Conservation (phyloP, 2,113 vertebrate species). For the Gobio gobio region DNA sequence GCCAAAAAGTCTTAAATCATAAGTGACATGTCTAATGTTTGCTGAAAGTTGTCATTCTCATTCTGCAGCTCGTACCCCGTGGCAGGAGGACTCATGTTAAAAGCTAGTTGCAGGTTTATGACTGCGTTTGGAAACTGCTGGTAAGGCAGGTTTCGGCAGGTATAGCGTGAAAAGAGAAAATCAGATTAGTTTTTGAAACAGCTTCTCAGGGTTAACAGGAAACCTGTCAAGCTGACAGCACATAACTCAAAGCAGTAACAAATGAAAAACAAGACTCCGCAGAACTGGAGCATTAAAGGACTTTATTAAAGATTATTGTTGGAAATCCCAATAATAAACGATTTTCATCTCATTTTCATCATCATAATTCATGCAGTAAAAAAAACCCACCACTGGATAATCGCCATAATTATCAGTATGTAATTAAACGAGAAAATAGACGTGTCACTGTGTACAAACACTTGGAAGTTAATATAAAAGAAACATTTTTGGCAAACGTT, state of each 20-base stretch:
- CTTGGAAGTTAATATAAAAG: neutral
- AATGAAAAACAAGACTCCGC: neutral
- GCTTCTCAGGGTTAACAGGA: neutral
- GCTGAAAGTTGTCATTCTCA: conserved; percentile 5
- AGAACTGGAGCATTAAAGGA: neutral
- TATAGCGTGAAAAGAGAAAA: neutral
- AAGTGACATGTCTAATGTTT: neutral
- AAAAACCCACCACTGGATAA: neutral
- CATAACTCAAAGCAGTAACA: neutral
- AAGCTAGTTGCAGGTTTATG: neutral
- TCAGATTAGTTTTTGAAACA: neutral
- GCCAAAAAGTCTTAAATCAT: neutral
- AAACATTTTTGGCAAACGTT: neutral
- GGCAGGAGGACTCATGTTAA: neutral
- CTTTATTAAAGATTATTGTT: conserved; percentile 21
- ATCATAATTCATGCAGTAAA: neutral
- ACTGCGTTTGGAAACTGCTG: neutral
- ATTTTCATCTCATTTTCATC: neutral
- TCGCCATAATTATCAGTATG: neutral
- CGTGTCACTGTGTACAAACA: neutral
- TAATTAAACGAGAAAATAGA: neutral
- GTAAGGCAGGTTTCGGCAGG: conserved; percentile 19
- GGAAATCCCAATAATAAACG: neutral
- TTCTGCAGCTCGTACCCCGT: neutral
- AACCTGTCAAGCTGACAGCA: neutral